Percentiles rank a stretch among this genome's conserved stretches.
Evolutionary conservation across 2,888 invertebrate species (phyloP).

Genomic region (Agrilus mali): DNA sequence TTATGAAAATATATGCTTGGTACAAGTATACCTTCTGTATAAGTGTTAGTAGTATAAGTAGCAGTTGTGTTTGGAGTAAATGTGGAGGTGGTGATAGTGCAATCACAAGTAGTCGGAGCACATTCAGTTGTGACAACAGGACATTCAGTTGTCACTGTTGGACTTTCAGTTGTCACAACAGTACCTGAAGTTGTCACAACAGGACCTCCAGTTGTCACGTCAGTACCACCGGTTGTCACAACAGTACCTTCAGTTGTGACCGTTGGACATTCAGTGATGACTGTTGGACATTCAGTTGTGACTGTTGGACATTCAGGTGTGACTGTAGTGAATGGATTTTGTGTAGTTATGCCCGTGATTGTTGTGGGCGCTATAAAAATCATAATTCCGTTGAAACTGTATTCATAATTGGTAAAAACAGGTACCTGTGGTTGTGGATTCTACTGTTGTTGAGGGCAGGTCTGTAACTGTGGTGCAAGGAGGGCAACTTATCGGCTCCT

Average conservation of each 20-base stretch:
- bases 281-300: conserved; percentile 1
- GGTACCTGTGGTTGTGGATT: too few species aligned
- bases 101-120: neutral
- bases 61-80: neutral
- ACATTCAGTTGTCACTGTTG: conserved; percentile 1
- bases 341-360: too few species aligned
- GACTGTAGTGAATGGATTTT: too few species aligned
- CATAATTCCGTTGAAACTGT: too few species aligned
- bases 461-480: too few species aligned
- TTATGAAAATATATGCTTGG: too few species aligned
- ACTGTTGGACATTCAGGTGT: conserved; percentile 1
- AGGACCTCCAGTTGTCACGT: neutral
- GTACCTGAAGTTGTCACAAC: neutral
- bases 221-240: neutral
- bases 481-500: too few species aligned
- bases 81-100: conserved; percentile 1
- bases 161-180: neutral
- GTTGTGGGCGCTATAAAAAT: too few species aligned
- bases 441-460: too few species aligned
- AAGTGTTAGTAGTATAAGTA: too few species aligned
- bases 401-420: too few species aligned
- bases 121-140: neutral
- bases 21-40: too few species aligned
- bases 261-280: neutral
- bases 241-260: neutral